Evolutionary conservation across 2,797 vertebrate genomes (phyloP).

Genomic region (Girardinus metallicus): DNA sequence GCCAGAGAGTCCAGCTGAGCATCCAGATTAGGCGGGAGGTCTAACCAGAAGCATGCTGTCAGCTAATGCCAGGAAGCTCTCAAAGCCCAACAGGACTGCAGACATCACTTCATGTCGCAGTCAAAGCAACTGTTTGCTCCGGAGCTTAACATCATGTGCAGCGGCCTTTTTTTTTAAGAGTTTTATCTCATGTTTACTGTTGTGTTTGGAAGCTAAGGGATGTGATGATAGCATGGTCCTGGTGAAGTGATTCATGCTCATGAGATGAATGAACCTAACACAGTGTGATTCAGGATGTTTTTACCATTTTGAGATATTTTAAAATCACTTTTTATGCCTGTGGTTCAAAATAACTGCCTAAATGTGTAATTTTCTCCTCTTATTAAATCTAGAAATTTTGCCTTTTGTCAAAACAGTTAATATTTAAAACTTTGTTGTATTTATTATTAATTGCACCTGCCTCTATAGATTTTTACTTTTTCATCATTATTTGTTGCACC

Average conservation of each 20-base stretch:
- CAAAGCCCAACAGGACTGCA: conserved; percentile 51
- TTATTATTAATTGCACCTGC: not conserved
- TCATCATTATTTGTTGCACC: not conserved
- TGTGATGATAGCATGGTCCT: not conserved
- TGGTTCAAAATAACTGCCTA: not conserved
- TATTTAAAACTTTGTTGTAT: not conserved
- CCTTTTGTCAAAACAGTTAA: conserved; percentile 11
- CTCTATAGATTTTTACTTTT: not conserved
- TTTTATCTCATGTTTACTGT: conserved; percentile 25
- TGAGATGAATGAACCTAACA: conserved; percentile 14
- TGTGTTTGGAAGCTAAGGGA: conserved; percentile 35
- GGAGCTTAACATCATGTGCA: conserved; percentile 29
- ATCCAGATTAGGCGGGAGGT: conserved; percentile 72
- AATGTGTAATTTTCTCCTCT: conserved; percentile 23
- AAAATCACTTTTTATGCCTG: not conserved
- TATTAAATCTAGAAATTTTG: conserved; percentile 22
- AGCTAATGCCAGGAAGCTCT: conserved; percentile 68
- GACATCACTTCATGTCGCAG: conserved; percentile 48
- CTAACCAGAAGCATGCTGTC: conserved; percentile 71
- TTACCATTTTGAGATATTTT: not conserved
- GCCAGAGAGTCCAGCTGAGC: conserved; percentile 68
- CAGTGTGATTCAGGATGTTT: conserved; percentile 12
- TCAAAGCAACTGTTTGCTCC: conserved; percentile 28
- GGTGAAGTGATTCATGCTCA: conserved; percentile 13
- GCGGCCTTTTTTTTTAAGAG: not conserved